These are phyloP conservation scores for Entomobrya proxima DNA, from an alignment of 2,888 invertebrate species.

Conservation along the genomic window DNA sequence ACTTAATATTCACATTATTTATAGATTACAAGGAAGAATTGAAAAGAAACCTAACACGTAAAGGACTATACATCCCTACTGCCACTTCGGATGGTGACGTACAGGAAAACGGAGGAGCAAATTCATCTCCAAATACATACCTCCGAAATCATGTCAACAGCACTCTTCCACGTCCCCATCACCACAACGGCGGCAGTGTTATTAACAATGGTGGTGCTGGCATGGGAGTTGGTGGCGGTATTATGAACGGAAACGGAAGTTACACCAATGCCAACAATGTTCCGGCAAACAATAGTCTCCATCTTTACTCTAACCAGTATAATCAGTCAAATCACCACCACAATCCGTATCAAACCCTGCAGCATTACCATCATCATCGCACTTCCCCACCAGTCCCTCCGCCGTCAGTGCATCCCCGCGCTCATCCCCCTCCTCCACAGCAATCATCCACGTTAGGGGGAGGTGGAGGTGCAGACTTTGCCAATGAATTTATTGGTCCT, in stretches of 20 bases:
- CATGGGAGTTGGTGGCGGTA: conserved; percentile 23
- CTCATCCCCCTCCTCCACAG: conserved; percentile 46
- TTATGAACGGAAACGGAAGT: conserved; percentile 62
- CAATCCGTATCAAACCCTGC: conserved; percentile 71
- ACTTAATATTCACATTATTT: conserved; percentile 8
- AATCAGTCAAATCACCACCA: conserved; percentile 63
- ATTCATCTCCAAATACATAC: conserved; percentile 51
- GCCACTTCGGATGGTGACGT: conserved; percentile 59
- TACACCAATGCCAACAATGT: conserved; percentile 24
- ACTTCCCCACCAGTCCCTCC: conserved; percentile 52
- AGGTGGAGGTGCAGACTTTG: conserved; percentile 20
- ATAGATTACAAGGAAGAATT: conserved; percentile 71
- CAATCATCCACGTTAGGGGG: neutral
- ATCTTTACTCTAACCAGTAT: conserved; percentile 59
- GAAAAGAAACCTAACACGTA: conserved; percentile 65
- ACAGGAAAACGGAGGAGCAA: conserved; percentile 57
- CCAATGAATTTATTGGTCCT: conserved; percentile 58
- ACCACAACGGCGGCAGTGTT: conserved; percentile 33
- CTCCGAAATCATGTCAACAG: conserved; percentile 63
- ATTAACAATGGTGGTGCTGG: conserved; percentile 18
- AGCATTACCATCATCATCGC: conserved; percentile 64
- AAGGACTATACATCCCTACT: conserved; percentile 69
- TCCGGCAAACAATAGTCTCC: conserved; percentile 49
- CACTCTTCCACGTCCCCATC: conserved; percentile 62
- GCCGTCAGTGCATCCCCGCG: conserved; percentile 38